Evolutionary conservation across 2,797 vertebrate species (phyloP).

Genomic region (Phoeniculus purpureus): DNA sequence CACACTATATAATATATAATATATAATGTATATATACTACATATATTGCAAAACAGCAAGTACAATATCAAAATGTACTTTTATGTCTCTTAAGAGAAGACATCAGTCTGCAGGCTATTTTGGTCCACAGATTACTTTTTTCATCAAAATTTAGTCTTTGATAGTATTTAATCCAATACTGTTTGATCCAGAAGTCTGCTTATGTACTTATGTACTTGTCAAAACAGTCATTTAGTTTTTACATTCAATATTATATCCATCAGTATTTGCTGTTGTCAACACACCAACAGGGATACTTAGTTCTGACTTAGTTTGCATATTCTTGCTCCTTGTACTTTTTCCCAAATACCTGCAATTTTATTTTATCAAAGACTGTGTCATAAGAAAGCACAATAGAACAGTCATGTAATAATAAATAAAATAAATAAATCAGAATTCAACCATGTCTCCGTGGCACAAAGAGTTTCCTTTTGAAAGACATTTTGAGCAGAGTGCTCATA

Average conservation of each 20-base stretch:
- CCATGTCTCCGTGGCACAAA: background rate
- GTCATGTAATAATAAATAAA: background rate
- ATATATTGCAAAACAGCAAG: background rate
- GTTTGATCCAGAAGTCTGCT: background rate
- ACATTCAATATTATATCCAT: background rate
- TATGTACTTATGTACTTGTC: background rate
- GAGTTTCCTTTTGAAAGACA: background rate
- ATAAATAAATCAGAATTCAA: background rate
- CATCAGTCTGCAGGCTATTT: background rate
- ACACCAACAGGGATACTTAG: constrained; percentile 16
- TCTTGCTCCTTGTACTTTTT: constrained; percentile 5
- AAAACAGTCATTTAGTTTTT: background rate
- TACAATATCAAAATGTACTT: background rate
- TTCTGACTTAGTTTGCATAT: constrained; percentile 29
- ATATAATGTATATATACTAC: too few species aligned
- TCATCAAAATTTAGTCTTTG: background rate
- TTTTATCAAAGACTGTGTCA: constrained; percentile 7
- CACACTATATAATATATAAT: too few species aligned
- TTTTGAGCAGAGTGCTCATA: background rate
- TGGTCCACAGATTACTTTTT: background rate
- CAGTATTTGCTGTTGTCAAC: background rate
- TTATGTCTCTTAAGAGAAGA: background rate
- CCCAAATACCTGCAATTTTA: constrained; percentile 37
- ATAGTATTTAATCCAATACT: background rate
- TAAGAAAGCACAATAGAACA: background rate